phyloP scores from a whole-genome alignment of 2,888 invertebrate species.

The Oegoconia quadripuncta region DNA sequence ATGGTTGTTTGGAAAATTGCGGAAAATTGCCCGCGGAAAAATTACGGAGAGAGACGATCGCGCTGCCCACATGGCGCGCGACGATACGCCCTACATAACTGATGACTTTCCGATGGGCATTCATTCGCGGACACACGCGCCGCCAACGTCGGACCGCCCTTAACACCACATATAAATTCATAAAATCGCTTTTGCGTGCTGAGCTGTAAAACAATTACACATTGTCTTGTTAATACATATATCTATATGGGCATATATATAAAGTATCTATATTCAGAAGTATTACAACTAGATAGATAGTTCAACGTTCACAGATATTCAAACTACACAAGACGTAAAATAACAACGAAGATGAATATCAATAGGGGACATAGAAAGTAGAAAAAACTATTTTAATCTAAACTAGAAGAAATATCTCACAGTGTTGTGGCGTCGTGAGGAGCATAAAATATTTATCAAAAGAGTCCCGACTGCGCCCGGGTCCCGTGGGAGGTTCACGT shows the following conservation, averaged over 20 bases:
- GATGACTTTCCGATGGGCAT: constrained; percentile 77
- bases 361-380: constrained; percentile 41
- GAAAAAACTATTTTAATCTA: constrained; percentile 55
- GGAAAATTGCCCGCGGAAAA: constrained; percentile 68
- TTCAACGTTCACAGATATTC: too few species aligned
- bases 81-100: constrained; percentile 73
- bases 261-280: not conserved
- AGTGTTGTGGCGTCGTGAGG: constrained; percentile 55
- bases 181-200: constrained; percentile 38
- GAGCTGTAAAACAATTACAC: constrained; percentile 48
- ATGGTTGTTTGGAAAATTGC: constrained; percentile 63
- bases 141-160: constrained; percentile 33
- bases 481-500: constrained; percentile 40
- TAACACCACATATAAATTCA: constrained; percentile 44
- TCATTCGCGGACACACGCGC: constrained; percentile 58
- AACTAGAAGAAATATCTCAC: constrained; percentile 51
- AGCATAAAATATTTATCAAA: constrained; percentile 78
- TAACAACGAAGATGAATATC: constrained; percentile 45
- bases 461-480: constrained; percentile 55
- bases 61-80: constrained; percentile 68
- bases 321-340: constrained; percentile 9
- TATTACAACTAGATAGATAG: too few species aligned
- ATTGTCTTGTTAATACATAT: too few species aligned
- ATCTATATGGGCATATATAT: constrained; percentile 7
- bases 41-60: constrained; percentile 54